Base-by-base conservation (phyloP, 2,797 vertebrate species). In the Xenentodon cancila region DNA sequence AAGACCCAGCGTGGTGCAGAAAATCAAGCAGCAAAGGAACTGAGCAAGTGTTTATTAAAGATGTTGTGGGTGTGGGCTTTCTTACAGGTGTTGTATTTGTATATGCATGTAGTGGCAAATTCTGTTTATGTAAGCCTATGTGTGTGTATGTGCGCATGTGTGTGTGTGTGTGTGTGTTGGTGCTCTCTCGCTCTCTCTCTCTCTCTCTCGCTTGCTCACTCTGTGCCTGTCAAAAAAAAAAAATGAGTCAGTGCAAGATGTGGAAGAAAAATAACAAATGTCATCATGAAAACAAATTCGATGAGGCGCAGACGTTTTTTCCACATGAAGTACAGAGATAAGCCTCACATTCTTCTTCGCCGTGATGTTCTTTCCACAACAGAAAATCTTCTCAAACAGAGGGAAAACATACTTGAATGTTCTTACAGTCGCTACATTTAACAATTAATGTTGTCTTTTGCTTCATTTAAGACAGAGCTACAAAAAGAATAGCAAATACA, bases 261-360 rank as follows among this genome's bases (percentile, higher is more conserved):
- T 45, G 21, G 19, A 63, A 20, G 20, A 49, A 20, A 37, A 49
- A 70, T 32, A 68, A 73, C 45, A 64, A 71, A 78, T 73, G 54
- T 49, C 64, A 65, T 58, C 3, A 37, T 53, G 19, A 66, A 71
- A 64, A 44, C 18, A 48, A 71, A 58, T 54, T 20, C 56, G 44
- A 47, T 21, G n/a, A 59, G 16, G 34, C 34, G 13, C 59, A 60
- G 50, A 58, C 45, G 48, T 47, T 52, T 64, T 44, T 52, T 13
- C 45, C 9, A 4, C 20, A 62, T 52, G 17, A 65, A 22, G n/a
- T 51, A 49, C 18, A 54, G 47, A 21, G 47, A 44, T 11, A 59
- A 46, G 0, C 16, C 11, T 37, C 2, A 4, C 19, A 32, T 30
- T 20, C n/a, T 17, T 22, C 60, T 65, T 78, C 68, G 51, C 45